Base-by-base conservation (phyloP, 30 jellyfish, hydroid and myxozoan species). In the Sanderia malayensis region DNA sequence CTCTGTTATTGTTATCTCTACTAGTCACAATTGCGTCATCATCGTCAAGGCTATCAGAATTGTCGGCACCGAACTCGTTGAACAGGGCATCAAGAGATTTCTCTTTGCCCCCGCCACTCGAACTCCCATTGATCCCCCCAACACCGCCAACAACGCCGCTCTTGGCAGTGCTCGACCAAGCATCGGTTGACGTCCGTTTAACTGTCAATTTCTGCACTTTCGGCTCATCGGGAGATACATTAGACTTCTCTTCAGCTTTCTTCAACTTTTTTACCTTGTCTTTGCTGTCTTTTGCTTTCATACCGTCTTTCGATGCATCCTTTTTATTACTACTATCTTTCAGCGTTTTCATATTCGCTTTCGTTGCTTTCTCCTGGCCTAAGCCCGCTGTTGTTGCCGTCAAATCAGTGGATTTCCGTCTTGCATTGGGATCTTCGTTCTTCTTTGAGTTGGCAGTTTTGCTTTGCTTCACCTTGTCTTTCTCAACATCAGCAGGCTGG, bases 171-270 rank as follows among this genome's bases (percentile, higher is more conserved):
- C 92, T 87, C 9, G 92, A 31, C 91, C 92, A 87, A 19, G 95
- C 98, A 63, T 90, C 98, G 8, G 87, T 89, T 15, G 98, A 70
- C 24, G 90, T 90, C 47, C 98, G 78, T 63, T 76, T 90, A 8
- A 90, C 74, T 9, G 90, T 73, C 29, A 90, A 46, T 74, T 83
- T 83, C 45, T 83, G 95, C 25, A 90, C 86, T 79, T 90, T 90
- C 15, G 95, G 92, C 47, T 74, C 89, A 32, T 73, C 94, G 11
- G 74, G 31, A n/a, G n/a, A n/a, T n/a, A n/a, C n/a, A n/a, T n/a
- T n/a, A 18, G 47, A 34, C 47, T 85, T 85, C 52, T 55, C 85
- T 17, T 78, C 79, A 22, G 74, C 90, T 60, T 90, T 90, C 70
- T 90, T 83, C 25, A 15, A 9, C 70, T 82, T 88, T 47, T 80